A percentile compares a stretch with the other conserved stretches of the same genome.
These are phyloP conservation scores for Pyrgilauda ruficollis DNA, from an alignment of 2,113 vertebrate species.

Conservation along the genomic window DNA sequence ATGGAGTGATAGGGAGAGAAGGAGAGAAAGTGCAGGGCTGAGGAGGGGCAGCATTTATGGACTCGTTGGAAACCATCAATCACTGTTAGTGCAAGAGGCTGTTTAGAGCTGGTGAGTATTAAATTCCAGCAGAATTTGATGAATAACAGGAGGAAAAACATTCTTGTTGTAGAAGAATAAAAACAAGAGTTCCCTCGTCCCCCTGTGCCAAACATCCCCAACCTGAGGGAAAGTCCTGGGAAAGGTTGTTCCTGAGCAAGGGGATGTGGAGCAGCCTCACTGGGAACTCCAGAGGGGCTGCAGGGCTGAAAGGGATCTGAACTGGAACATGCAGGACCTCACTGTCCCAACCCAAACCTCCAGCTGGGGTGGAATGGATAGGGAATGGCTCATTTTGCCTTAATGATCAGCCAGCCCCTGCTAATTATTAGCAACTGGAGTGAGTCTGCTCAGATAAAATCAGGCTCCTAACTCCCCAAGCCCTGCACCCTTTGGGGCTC, in stretches of 20 bases:
- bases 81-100: constrained; percentile 55
- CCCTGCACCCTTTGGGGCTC: not conserved
- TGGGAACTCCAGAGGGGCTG: not conserved
- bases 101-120: constrained; percentile 57
- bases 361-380: not conserved
- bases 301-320: accelerated
- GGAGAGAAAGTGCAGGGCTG: constrained; percentile 57
- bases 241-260: not conserved
- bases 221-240: not conserved
- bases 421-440: constrained; percentile 36
- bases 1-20: constrained; percentile 33
- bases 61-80: constrained; percentile 63
- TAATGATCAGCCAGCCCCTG: constrained; percentile 19
- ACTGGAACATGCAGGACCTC: not conserved
- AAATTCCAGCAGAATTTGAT: constrained; percentile 64
- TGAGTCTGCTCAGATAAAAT: constrained; percentile 19
- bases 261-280: accelerated
- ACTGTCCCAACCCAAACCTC: not conserved
- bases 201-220: not conserved
- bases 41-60: constrained; percentile 52
- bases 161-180: constrained; percentile 17
- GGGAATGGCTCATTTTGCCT: not conserved
- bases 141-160: constrained; percentile 68
- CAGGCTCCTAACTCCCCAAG: not conserved
- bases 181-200: constrained; percentile 13